phyloP scores from a whole-genome alignment of 2,113 vertebrate genomes.

The Archilochus colubris region DNA sequence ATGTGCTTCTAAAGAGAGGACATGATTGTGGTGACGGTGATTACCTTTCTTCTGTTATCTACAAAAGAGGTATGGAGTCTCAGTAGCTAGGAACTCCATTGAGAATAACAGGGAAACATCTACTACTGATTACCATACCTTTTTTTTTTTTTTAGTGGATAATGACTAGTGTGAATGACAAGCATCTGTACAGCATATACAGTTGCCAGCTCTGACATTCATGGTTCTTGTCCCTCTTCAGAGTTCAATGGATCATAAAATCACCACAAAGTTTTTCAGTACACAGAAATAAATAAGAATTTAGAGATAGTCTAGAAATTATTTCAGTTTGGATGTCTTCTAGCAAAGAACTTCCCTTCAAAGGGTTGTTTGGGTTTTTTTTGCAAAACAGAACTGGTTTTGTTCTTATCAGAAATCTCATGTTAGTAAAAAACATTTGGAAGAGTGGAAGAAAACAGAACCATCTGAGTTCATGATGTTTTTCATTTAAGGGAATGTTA shows the following conservation, averaged over 20 bases:
- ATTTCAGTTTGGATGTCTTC: neutral
- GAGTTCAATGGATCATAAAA: neutral
- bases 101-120: slow-evolving; percentile 19
- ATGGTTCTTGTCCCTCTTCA: neutral
- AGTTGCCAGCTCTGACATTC: neutral
- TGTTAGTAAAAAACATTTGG: neutral
- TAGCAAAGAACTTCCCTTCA: neutral
- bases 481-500: neutral
- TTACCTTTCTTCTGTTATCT: neutral
- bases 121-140: slow-evolving; percentile 13
- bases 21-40: neutral
- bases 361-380: neutral
- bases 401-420: neutral
- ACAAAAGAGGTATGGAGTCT: neutral
- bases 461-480: neutral
- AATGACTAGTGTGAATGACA: neutral
- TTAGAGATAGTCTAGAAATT: neutral
- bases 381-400: neutral
- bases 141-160: neutral
- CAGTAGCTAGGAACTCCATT: neutral
- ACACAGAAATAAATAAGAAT: neutral
- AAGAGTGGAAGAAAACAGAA: neutral
- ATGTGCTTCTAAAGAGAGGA: neutral
- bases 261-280: neutral
- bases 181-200: neutral